These are phyloP conservation scores for Apocrypta bakeri DNA, from an alignment of 1,140 invertebrate species.

Conservation along the genomic window DNA sequence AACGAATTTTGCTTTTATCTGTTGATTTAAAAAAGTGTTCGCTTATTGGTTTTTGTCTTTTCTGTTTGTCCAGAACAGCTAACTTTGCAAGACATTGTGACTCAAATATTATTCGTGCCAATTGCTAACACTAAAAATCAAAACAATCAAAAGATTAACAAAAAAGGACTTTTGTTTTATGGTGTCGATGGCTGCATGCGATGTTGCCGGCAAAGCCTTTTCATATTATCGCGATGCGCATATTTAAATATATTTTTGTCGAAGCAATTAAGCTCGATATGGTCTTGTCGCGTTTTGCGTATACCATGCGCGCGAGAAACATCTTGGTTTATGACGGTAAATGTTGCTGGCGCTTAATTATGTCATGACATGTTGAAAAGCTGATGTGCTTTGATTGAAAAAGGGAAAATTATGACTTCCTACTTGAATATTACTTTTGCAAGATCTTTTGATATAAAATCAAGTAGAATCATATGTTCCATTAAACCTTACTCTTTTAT, in stretches of 20 bases:
- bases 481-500: constrained; percentile 1
- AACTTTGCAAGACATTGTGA: constrained; percentile 23
- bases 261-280: not conserved
- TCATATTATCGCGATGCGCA: not conserved
- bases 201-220: constrained; percentile 57
- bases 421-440: not conserved
- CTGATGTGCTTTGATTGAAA: not conserved
- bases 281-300: not conserved
- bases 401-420: constrained; percentile 34
- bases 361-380: not conserved
- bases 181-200: constrained; percentile 63
- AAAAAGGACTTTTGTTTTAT: constrained; percentile 46
- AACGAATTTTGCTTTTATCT: constrained; percentile 33
- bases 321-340: not conserved
- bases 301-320: not conserved
- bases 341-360: not conserved
- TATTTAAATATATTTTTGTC: not conserved
- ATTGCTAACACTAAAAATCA: not conserved
- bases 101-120: not conserved
- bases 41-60: constrained; percentile 3
- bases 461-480: not conserved
- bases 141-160: not conserved
- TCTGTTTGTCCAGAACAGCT: constrained; percentile 18
- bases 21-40: constrained; percentile 24
- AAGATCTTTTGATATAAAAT: not conserved